These are phyloP conservation scores for Delia radicum DNA, from an alignment of 1,140 invertebrate genomes.

Conservation along the genomic window DNA sequence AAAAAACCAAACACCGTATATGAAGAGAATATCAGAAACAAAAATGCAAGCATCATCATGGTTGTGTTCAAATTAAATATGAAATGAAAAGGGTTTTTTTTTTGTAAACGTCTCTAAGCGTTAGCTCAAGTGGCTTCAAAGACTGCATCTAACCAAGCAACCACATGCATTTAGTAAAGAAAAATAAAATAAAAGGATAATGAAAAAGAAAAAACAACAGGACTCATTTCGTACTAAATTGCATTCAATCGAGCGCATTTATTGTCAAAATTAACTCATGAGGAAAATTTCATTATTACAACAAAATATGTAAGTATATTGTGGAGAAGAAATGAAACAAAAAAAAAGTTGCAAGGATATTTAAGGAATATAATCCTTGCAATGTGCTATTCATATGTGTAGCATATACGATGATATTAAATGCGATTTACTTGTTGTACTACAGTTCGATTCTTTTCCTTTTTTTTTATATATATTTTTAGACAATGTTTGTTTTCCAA, in stretches of 20 bases:
- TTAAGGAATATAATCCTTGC: neutral
- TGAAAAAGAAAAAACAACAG: neutral
- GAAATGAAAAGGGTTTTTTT: neutral
- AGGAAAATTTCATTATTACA: conserved; percentile 31
- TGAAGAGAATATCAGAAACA: neutral
- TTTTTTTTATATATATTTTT: no score
- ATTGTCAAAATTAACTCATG: conserved; percentile 30
- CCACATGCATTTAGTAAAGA: neutral
- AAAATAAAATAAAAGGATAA: conserved; percentile 13
- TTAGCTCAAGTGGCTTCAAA: conserved; percentile 17
- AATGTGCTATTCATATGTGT: neutral
- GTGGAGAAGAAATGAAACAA: neutral
- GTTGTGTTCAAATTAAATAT: neutral
- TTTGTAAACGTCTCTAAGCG: neutral
- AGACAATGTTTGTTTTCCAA: neutral
- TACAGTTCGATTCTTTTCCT: neutral
- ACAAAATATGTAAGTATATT: no score
- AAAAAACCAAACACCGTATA: conserved; percentile 2
- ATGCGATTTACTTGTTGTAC: neutral
- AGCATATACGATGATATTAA: neutral
- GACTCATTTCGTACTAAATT: conserved; percentile 17
- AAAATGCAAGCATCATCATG: conserved; percentile 14
- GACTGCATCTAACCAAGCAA: neutral
- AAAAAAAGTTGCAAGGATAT: neutral
- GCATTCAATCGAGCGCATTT: conserved; percentile 29